A percentile compares a stretch with the other conserved stretches of the same genome.
Evolutionary conservation across 2,113 vertebrate species (phyloP).

Genomic region (Brevimyrus niger): DNA sequence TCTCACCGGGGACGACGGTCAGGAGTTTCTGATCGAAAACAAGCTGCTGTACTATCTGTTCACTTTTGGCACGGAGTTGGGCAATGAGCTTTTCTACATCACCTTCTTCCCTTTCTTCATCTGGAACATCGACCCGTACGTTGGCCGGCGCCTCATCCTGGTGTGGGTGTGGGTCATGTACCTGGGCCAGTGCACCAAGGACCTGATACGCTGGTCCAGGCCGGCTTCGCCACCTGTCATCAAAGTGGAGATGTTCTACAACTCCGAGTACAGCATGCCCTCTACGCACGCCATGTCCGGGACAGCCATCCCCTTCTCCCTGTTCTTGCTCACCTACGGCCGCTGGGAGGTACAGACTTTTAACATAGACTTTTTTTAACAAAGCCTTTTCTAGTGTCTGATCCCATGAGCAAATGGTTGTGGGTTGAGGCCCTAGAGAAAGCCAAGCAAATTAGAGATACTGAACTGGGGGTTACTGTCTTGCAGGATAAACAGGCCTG

Average conservation of each 20-base stretch:
- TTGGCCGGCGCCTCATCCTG: slow-evolving; percentile 76
- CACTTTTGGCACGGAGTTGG: slow-evolving; percentile 85
- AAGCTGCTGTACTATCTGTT: slow-evolving; percentile 81
- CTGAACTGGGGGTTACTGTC: neutral
- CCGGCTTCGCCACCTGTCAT: slow-evolving; percentile 88
- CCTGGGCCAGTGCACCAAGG: slow-evolving; percentile 95
- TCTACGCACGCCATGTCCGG: slow-evolving; percentile 98
- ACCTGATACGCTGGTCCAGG: slow-evolving; percentile 80
- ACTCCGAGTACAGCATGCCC: slow-evolving; percentile 98
- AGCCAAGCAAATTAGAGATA: neutral
- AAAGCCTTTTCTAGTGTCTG: neutral
- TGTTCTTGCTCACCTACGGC: slow-evolving; percentile 77
- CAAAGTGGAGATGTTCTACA: slow-evolving; percentile 94
- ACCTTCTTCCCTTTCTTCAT: slow-evolving; percentile 85
- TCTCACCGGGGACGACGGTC: slow-evolving; percentile 71
- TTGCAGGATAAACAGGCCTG: neutral
- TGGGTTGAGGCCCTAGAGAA: neutral
- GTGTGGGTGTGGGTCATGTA: slow-evolving; percentile 98
- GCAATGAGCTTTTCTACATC: slow-evolving; percentile 93
- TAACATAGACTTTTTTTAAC: neutral
- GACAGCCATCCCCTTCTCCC: slow-evolving; percentile 82
- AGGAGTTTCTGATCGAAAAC: slow-evolving; percentile 73
- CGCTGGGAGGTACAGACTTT: slow-evolving; percentile 81
- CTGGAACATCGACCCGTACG: slow-evolving; percentile 85
- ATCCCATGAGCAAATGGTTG: neutral